A percentile compares a stretch with the other conserved stretches of the same genome.
Evolutionary conservation across 2,888 invertebrate species (phyloP).

Genomic region (Nowickia ferox): DNA sequence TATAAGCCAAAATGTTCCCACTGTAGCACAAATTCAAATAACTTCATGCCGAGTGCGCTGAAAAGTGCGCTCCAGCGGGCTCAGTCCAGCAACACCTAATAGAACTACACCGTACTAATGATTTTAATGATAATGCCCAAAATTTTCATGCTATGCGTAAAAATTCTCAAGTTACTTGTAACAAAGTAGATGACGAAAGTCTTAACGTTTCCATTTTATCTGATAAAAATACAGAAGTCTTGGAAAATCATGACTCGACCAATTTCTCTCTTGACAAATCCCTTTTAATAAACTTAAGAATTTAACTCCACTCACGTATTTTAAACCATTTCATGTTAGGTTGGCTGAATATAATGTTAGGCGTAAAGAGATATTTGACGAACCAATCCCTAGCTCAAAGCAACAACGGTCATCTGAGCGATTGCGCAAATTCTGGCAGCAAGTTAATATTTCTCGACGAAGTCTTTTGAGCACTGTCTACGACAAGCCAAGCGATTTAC

Average conservation of each 20-base stretch:
- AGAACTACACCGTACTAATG: not conserved
- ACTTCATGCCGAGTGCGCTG: not conserved
- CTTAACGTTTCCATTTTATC: too few relatives aligned
- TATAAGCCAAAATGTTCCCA: not conserved
- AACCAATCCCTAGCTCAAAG: not conserved
- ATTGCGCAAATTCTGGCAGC: not conserved
- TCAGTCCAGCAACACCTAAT: not conserved
- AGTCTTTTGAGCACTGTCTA: not conserved
- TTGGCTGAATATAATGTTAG: slow-evolving; percentile 13
- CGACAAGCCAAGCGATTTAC: not conserved
- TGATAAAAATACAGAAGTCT: too few relatives aligned
- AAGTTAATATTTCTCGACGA: too few relatives aligned
- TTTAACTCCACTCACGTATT: not conserved
- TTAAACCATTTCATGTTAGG: not conserved
- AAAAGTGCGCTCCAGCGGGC: not conserved
- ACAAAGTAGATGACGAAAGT: too few relatives aligned
- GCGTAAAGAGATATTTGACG: not conserved
- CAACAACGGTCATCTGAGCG: not conserved
- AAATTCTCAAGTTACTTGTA: not conserved
- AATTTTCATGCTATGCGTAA: not conserved
- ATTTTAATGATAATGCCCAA: too few relatives aligned
- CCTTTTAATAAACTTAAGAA: too few relatives aligned
- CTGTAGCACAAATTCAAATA: not conserved
- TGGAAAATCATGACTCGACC: too few relatives aligned
- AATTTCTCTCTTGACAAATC: too few relatives aligned